Evolutionary conservation across 2,888 invertebrate species (phyloP).

Genomic region (Biston stratarius): DNA sequence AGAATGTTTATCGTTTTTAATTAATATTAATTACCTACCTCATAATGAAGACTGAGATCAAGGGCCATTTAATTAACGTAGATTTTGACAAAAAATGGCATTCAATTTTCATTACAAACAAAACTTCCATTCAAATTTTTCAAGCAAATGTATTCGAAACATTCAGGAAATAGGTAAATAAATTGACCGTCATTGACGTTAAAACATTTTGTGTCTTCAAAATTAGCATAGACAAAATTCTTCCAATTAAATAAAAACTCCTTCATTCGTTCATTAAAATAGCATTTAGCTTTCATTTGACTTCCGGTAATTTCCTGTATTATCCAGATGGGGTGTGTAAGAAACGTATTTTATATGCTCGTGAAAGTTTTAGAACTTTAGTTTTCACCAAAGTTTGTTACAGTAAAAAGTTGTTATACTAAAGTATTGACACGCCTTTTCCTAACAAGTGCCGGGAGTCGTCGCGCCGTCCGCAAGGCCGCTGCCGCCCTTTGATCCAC

Average conservation of each 20-base stretch:
- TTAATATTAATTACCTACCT: neutral
- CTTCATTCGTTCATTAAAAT: neutral
- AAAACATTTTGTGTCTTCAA: neutral
- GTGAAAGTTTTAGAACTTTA: conserved; percentile 25
- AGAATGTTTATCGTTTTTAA: no score
- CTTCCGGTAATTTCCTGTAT: conserved; percentile 25
- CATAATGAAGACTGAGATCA: neutral
- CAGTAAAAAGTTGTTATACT: conserved; percentile 64
- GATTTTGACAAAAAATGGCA: neutral
- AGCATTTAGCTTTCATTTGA: neutral
- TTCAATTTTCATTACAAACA: no score
- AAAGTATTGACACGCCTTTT: conserved; percentile 85
- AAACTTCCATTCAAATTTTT: no score
- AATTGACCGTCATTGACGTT: no score
- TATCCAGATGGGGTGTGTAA: neutral
- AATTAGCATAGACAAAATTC: conserved; percentile 15
- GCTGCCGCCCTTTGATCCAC: conserved; percentile 86
- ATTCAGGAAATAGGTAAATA: conserved; percentile 27
- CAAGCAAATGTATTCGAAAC: no score
- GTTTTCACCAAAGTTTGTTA: conserved; percentile 37
- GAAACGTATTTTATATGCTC: neutral
- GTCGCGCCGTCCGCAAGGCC: conserved; percentile 83
- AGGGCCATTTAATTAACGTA: neutral
- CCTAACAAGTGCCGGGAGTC: conserved; percentile 86
- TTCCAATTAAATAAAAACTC: conserved; percentile 12